phyloP scores from a whole-genome alignment of 1,140 invertebrate genomes.

The Psix sp. region DNA sequence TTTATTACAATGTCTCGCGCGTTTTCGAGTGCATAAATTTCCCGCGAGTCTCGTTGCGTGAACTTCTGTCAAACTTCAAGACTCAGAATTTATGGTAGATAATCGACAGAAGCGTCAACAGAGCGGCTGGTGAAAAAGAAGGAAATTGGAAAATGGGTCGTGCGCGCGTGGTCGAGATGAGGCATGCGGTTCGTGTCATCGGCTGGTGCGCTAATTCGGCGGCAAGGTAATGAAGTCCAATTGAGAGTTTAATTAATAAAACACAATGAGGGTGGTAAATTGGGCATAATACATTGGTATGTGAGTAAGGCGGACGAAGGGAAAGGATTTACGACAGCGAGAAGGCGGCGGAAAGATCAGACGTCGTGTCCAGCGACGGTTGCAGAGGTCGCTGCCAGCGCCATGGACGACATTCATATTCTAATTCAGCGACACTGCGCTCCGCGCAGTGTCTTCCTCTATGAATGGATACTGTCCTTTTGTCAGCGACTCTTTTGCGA shows the following conservation, averaged over 20 bases:
- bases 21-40: no score
- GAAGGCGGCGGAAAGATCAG: constrained; percentile 58
- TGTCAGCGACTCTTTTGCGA: no score
- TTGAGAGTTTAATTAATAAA: constrained; percentile 61
- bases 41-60: no score
- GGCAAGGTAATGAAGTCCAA: constrained; percentile 57
- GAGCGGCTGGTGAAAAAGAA: no score
- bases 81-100: no score
- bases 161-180: neutral
- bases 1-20: no score
- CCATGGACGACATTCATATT: constrained; percentile 4
- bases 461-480: no score
- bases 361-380: constrained; percentile 31
- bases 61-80: no score
- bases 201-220: constrained; percentile 56
- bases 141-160: constrained; percentile 33
- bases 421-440: neutral
- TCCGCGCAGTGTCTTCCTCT: no score
- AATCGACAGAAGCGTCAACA: no score
- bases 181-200: constrained; percentile 43
- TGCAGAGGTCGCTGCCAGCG: constrained; percentile 31
- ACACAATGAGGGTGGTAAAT: constrained; percentile 59
- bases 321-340: constrained; percentile 55
- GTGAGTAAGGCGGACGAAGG: constrained; percentile 52
- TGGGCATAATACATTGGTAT: constrained; percentile 61